phyloP scores from a whole-genome alignment of 2,113 vertebrate genomes.

The Vulpes vulpes region DNA sequence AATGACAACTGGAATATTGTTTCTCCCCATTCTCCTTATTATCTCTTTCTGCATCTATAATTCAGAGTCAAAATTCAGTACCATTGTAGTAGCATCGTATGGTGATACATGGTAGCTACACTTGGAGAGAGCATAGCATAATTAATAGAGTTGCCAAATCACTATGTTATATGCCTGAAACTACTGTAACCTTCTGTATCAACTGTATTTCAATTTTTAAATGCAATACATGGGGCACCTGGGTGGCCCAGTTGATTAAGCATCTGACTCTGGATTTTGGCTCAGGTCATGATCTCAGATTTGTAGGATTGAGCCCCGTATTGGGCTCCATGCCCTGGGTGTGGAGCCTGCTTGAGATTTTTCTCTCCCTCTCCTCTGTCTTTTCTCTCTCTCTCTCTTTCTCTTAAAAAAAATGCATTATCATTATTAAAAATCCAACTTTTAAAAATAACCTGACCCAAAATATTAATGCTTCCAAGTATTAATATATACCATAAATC shows the following conservation, averaged over 20 bases:
- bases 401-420: background rate
- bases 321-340: background rate
- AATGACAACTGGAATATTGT: background rate
- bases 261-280: background rate
- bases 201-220: background rate
- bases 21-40: background rate
- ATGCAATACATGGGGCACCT: background rate
- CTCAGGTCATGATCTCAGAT: background rate
- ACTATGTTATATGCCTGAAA: background rate
- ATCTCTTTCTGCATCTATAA: background rate
- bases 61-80: constrained; percentile 4
- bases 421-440: background rate
- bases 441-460: background rate
- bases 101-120: background rate
- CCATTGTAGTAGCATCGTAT: background rate
- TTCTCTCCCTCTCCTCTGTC: background rate
- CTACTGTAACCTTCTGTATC: background rate
- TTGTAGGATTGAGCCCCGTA: background rate
- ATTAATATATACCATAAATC: background rate
- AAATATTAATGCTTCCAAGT: background rate
- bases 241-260: background rate
- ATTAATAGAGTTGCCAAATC: background rate
- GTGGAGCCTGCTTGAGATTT: background rate
- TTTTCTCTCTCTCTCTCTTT: background rate
- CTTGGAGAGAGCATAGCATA: background rate